These are phyloP conservation scores for Hecatera dysodea DNA, from an alignment of 2,888 invertebrate species.

Conservation along the genomic window DNA sequence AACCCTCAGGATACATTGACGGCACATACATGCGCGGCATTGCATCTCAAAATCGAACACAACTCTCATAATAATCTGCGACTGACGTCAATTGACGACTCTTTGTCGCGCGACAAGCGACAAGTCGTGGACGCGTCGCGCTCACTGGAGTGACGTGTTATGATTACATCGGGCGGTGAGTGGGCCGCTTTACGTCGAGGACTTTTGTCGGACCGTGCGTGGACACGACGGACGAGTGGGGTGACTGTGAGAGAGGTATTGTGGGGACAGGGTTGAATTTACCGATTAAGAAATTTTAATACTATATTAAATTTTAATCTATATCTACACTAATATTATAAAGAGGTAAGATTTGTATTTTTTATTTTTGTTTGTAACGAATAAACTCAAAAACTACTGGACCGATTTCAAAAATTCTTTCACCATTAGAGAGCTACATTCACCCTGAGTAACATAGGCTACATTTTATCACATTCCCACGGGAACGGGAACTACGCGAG, in stretches of 20 bases:
- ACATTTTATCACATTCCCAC: too few species aligned
- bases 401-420: too few species aligned
- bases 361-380: too few species aligned
- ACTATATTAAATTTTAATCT: too few species aligned
- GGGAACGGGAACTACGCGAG: too few species aligned
- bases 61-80: constrained; percentile 30
- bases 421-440: too few species aligned
- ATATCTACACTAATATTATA: too few species aligned
- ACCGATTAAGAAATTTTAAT: background rate
- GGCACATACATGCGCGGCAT: too few species aligned
- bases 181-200: constrained; percentile 61
- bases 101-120: constrained; percentile 43
- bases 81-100: constrained; percentile 46
- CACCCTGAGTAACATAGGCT: too few species aligned
- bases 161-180: constrained; percentile 67
- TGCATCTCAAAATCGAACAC: constrained; percentile 7
- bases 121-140: constrained; percentile 29
- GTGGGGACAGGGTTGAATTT: background rate
- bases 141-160: constrained; percentile 53
- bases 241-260: constrained; percentile 22
- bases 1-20: too few species aligned
- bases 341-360: too few species aligned
- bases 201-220: constrained; percentile 66
- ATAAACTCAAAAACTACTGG: too few species aligned
- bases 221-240: constrained; percentile 54